A percentile compares a stretch with the other conserved stretches of the same genome.
phyloP scores from a whole-genome alignment of 1,140 invertebrate genomes.

The Orchestia grillus region DNA sequence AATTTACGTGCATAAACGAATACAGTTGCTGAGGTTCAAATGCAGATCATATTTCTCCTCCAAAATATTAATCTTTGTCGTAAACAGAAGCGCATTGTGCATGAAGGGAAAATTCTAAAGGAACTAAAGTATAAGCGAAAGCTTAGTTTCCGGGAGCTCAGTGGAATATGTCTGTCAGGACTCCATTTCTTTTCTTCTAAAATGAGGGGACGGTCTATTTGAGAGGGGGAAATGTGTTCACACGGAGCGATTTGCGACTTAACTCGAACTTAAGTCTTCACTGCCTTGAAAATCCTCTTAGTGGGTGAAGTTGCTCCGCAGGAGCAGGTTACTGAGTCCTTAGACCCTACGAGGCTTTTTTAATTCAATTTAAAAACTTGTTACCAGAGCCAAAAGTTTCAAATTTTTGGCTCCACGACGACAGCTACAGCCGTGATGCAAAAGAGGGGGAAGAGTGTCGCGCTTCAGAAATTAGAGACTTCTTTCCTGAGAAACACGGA shows the following conservation, averaged over 20 bases:
- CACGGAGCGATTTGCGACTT: not conserved
- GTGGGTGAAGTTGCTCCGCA: not conserved
- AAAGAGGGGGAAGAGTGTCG: not conserved
- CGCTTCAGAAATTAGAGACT: not conserved
- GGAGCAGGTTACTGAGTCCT: not conserved
- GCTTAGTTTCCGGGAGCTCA: too few relatives aligned
- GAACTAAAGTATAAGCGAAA: too few relatives aligned
- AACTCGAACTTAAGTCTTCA: not conserved
- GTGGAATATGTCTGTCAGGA: not conserved
- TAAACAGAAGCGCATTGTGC: too few relatives aligned
- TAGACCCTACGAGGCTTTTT: not conserved
- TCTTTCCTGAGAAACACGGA: too few relatives aligned
- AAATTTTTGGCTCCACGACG: not conserved
- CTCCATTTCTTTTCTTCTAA: not conserved
- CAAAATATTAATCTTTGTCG: too few relatives aligned
- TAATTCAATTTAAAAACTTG: not conserved
- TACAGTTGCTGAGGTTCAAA: too few relatives aligned
- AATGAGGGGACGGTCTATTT: not conserved
- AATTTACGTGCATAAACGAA: too few relatives aligned
- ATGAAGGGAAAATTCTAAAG: too few relatives aligned
- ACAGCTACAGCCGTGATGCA: not conserved
- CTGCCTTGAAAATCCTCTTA: not conserved
- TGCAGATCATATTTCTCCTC: too few relatives aligned
- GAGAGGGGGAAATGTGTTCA: not conserved
- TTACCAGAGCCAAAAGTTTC: not conserved